Conservation (phyloP, 2,797 vertebrate genomes). For the Erpetoichthys calabaricus region DNA sequence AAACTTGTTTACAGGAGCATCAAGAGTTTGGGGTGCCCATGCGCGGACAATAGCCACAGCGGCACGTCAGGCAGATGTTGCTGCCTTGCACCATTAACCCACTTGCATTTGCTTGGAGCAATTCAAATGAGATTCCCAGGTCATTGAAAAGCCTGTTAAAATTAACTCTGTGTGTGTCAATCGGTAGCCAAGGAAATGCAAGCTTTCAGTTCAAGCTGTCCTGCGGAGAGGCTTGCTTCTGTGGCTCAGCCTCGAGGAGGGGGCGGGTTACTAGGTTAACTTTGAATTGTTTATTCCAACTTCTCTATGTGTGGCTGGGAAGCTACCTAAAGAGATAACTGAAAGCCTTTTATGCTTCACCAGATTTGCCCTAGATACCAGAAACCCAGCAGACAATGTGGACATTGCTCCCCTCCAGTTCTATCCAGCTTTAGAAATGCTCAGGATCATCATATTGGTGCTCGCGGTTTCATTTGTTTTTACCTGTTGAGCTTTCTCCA, state of each 20-base stretch:
- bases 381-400: neutral
- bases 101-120: slow-evolving; percentile 21
- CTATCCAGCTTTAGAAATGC: no score
- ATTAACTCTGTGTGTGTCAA: slow-evolving; percentile 32
- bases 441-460: no score
- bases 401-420: no score
- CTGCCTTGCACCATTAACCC: slow-evolving; percentile 19
- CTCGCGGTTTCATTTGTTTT: no score
- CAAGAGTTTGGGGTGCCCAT: neutral
- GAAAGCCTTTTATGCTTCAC: neutral
- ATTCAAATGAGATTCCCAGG: slow-evolving; percentile 22
- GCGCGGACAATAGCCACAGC: neutral
- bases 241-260: slow-evolving; percentile 23
- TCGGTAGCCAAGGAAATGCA: slow-evolving; percentile 29
- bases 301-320: slow-evolving; percentile 8
- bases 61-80: neutral
- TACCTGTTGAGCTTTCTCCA: no score
- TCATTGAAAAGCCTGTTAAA: slow-evolving; percentile 27
- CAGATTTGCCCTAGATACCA: neutral
- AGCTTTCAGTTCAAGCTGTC: slow-evolving; percentile 25
- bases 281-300: slow-evolving; percentile 10
- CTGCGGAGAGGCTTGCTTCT: slow-evolving; percentile 27
- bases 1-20: slow-evolving; percentile 4
- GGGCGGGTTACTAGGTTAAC: slow-evolving; percentile 11
- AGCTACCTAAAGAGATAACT: neutral